These are phyloP conservation scores for Rhinogobio ventralis DNA, from an alignment of 2,797 vertebrate species.

Conservation along the genomic window DNA sequence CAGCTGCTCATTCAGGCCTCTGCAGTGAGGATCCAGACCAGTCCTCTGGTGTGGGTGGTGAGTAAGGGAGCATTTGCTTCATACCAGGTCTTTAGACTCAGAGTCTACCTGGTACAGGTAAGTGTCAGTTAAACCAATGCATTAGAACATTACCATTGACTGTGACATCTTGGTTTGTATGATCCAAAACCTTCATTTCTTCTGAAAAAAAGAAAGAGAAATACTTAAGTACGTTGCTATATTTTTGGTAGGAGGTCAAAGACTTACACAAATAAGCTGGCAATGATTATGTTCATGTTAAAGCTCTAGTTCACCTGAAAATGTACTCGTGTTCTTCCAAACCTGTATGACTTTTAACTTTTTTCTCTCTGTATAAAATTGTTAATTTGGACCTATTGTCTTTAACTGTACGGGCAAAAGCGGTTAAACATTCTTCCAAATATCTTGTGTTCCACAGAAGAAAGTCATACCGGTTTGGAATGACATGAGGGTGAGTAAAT, in stretches of 20 bases:
- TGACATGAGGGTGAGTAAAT: neutral
- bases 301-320: neutral
- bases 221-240: neutral
- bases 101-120: conserved; percentile 49
- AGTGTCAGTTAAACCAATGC: conserved; percentile 50
- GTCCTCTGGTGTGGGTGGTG: conserved; percentile 51
- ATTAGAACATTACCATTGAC: neutral
- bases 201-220: too few relatives aligned
- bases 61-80: conserved; percentile 52
- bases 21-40: conserved; percentile 29
- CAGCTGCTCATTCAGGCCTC: conserved; percentile 38
- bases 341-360: neutral
- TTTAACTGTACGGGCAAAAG: neutral
- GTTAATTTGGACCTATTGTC: neutral
- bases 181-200: neutral
- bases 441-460: neutral
- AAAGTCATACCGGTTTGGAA: neutral
- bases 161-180: neutral
- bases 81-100: conserved; percentile 35
- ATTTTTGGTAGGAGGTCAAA: neutral
- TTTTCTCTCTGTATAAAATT: neutral
- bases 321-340: neutral
- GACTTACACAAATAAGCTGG: neutral
- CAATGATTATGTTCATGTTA: neutral
- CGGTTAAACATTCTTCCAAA: neutral